Evolutionary conservation across 2,113 vertebrate species (phyloP), one percentile per base, ranked within the genome.

Genomic region (Ceyx cyanopectus): DNA sequence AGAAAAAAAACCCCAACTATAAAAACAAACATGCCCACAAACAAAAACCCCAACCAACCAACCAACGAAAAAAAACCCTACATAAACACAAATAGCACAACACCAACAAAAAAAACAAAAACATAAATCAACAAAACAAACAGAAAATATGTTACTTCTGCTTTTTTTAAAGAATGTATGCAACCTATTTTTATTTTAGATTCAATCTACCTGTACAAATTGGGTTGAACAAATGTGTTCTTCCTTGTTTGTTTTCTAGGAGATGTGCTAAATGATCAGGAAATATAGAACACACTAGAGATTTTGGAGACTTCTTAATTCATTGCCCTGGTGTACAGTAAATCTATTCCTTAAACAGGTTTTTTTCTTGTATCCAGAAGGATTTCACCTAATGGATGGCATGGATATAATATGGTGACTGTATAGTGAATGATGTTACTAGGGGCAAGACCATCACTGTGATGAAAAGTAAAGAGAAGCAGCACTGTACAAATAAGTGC

Each of bases 321-420:
- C 92, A 95, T 95, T 54, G 56, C 69, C 56, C 40, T 81, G 21
- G 21, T 72, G 32, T 93, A 89, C 46, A 86, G 67, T 97, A 94
- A 96, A 95, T 97, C 86, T 97, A 76, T 94, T 95, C 51, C 66
- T 95, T 89, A 41, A 97, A 85, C 87, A 96, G 90, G 43, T 96
- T 97, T 96, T 93, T 96, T 96, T 97, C 79, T 95, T 96, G 93
- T 95, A 92, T 94, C 91, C 94, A 95, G 70, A 30, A 95, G 20
- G 57, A 70, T 75, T 94, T 96, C 93, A 90, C 18, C 54, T 94
- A 97, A 94, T 89, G 51, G 73, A 94, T 95, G 80, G 54, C 56
- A 94, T 26, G 69, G 76, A 48, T 96, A 81, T 92, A 90, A 94
- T 94, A 93, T 60, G 81, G 68, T 93, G 92, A 93, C 84, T 76